These are phyloP conservation scores for Poeciliopsis prolifica DNA, from an alignment of 2,113 vertebrate species.

Conservation along the genomic window DNA sequence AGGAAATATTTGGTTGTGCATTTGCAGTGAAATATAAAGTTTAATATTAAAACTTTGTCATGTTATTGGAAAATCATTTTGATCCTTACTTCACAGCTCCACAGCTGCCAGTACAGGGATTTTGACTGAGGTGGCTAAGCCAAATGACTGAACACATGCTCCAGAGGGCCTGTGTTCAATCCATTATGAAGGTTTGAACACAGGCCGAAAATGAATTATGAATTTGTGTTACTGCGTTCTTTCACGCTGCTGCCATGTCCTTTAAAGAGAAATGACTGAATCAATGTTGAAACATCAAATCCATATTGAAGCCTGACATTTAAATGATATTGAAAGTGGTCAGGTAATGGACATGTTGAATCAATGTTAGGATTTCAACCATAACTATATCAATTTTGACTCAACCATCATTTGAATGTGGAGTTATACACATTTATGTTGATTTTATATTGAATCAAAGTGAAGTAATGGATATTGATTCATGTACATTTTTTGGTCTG, in stretches of 20 bases:
- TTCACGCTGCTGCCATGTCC: slow-evolving; percentile 12
- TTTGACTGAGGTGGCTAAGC: slow-evolving; percentile 23
- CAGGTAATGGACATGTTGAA: too few relatives aligned
- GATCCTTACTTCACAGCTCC: neutral
- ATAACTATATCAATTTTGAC: too few relatives aligned
- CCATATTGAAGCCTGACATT: too few relatives aligned
- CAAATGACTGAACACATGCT: slow-evolving; percentile 28
- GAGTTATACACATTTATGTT: too few relatives aligned
- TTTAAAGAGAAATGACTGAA: slow-evolving; percentile 5
- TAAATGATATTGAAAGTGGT: too few relatives aligned
- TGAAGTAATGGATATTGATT: too few relatives aligned
- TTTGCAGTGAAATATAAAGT: slow-evolving; percentile 21
- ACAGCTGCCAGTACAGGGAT: slow-evolving; percentile 30
- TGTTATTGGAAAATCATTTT: slow-evolving; percentile 17
- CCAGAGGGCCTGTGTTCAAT: slow-evolving; percentile 40
- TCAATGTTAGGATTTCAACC: too few relatives aligned
- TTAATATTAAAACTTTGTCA: neutral
- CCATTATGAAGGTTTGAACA: slow-evolving; percentile 48
- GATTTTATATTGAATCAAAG: too few relatives aligned
- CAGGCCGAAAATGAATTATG: slow-evolving; percentile 58
- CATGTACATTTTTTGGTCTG: too few relatives aligned
- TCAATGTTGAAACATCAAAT: too few relatives aligned
- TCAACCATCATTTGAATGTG: too few relatives aligned
- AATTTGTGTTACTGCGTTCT: slow-evolving; percentile 47
- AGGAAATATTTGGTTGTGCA: slow-evolving; percentile 1